Evolutionary conservation across 2,113 vertebrate genomes (phyloP), one percentile per base, ranked within the genome.

Genomic region (Rhinolophus sinicus): DNA sequence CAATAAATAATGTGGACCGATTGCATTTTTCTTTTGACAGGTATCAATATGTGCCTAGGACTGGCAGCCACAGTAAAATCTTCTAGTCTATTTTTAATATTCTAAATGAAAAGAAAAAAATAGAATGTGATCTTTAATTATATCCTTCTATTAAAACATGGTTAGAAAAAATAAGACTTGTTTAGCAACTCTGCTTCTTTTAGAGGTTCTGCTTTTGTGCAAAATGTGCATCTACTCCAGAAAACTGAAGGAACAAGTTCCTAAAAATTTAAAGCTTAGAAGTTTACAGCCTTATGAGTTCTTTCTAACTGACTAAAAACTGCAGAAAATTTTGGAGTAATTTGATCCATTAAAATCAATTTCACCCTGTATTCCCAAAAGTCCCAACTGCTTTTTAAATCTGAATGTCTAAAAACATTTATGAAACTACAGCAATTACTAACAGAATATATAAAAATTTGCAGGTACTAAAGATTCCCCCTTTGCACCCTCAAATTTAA

Each of bases 301-400:
- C n/a, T 95, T 94, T 60, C 6, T 93, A 94, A 72, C 70, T 94
- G 52, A 52, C 54, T 69, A 91, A 95, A 64, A 95, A 52, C 40
- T 73, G 21, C 75, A 64, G 52, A n/a, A 90, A 78, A 75, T 35
- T 69, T 62, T 65, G 35, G 26, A 85, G 78, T 26, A 88, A 67
- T 90, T 90, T 82, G 80, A 44, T 88, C 35, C 65, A 40, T 72
- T 90, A 90, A 96, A 88, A 64, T 94, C 26, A 50, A 15, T 77
- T 67, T 95, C 76, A 72, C 54, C 62, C 15, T 88, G 35, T 38
- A 60, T 70, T 80, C 14, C 70, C 75, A 3, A 47, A 87, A 82
- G 35, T 33, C 47, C 16, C 35, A 94, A 35, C 28, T 88, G 26
- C 40, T 83, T 88, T 77, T 96, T 54, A 95, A 70, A 94, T 90